These are phyloP conservation scores for Stigmatopora argus DNA, from an alignment of 2,113 vertebrate species.

Conservation along the genomic window DNA sequence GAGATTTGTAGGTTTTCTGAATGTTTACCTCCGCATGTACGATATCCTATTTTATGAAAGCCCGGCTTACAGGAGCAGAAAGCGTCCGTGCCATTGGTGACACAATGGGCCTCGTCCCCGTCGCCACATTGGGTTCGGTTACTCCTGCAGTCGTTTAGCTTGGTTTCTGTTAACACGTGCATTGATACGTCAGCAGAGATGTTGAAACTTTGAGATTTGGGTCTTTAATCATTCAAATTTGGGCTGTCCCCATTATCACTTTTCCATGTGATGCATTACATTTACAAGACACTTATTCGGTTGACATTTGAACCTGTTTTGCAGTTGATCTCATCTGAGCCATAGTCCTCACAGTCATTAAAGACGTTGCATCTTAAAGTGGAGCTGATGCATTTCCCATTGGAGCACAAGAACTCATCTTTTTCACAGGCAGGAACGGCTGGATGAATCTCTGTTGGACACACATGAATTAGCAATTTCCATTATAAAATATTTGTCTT, in stretches of 20 bases:
- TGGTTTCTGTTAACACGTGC: constrained; percentile 38
- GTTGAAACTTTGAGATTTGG: not conserved
- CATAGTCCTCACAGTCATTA: constrained; percentile 90
- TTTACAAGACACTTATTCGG: not conserved
- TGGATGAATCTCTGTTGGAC: constrained; percentile 31
- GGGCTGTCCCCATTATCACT: not conserved
- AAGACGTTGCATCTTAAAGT: constrained; percentile 86
- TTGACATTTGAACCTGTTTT: constrained; percentile 21
- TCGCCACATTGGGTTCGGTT: constrained; percentile 66
- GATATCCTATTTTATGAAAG: constrained; percentile 78
- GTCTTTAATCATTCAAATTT: not conserved
- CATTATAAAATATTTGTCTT: not conserved
- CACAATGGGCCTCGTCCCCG: constrained; percentile 78
- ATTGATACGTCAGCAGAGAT: not conserved
- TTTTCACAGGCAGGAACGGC: constrained; percentile 75
- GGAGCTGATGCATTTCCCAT: constrained; percentile 79
- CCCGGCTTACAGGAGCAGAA: constrained; percentile 88
- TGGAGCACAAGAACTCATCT: constrained; percentile 82
- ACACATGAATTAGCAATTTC: constrained; percentile 8
- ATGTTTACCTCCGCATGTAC: constrained; percentile 80
- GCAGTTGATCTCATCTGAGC: constrained; percentile 79
- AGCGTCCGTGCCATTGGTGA: constrained; percentile 70
- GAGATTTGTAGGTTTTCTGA: not conserved
- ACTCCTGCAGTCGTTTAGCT: constrained; percentile 36
- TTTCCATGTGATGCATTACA: not conserved